Conservation (phyloP, 1,140 invertebrate species). For the Zophobas morio region DNA sequence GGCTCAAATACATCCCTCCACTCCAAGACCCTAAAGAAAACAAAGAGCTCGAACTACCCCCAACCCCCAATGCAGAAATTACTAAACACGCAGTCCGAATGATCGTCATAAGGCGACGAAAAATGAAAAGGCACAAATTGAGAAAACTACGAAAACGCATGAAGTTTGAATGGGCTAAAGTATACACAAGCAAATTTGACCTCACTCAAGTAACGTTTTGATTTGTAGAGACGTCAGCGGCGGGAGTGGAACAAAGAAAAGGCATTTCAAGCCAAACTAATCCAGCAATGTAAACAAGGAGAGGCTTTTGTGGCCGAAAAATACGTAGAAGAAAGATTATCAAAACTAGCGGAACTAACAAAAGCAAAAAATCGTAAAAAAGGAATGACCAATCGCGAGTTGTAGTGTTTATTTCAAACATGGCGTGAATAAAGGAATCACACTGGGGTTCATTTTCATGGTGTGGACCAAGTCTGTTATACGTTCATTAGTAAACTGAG, state of each 20-base stretch:
- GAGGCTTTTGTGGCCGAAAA: conserved; percentile 82
- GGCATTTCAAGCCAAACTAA: conserved; percentile 79
- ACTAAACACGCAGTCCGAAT: conserved; percentile 76
- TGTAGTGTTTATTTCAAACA: conserved; percentile 20
- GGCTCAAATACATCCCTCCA: conserved; percentile 52
- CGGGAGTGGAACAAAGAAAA: conserved; percentile 83
- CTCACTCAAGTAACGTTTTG: conserved; percentile 26
- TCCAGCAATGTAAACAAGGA: conserved; percentile 79
- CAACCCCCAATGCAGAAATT: conserved; percentile 70
- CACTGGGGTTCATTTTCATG: conserved; percentile 60
- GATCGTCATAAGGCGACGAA: conserved; percentile 83
- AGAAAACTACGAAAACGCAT: conserved; percentile 84
- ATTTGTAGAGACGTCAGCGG: conserved; percentile 72
- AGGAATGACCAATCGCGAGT: not conserved
- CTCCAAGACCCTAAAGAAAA: conserved; percentile 52
- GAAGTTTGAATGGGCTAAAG: conserved; percentile 82
- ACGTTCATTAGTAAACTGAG: conserved; percentile 60
- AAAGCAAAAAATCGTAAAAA: conserved; percentile 23
- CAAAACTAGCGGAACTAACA: conserved; percentile 6
- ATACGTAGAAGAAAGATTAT: conserved; percentile 73
- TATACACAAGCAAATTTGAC: conserved; percentile 57
- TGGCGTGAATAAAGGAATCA: conserved; percentile 63
- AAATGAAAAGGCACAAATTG: conserved; percentile 91
- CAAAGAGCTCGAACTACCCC: conserved; percentile 56
- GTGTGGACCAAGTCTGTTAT: conserved; percentile 60